A percentile compares a stretch with the other conserved stretches of the same genome.
phyloP scores from a whole-genome alignment of 2,113 vertebrate species.

The Ursus arctos region DNA sequence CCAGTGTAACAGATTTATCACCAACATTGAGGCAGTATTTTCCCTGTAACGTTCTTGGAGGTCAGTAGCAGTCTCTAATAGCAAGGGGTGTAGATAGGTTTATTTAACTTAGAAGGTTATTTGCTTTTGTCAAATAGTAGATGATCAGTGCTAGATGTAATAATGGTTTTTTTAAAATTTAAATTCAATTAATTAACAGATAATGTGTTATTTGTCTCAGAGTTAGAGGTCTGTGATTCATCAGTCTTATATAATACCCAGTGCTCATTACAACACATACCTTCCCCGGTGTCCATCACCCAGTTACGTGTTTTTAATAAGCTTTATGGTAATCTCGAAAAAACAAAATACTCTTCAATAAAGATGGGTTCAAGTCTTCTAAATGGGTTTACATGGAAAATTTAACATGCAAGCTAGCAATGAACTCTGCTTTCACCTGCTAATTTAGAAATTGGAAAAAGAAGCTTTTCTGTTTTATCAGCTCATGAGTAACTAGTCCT shows the following conservation, averaged over 20 bases:
- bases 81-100: conserved; percentile 8
- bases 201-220: background rate
- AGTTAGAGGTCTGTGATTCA: background rate
- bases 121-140: conserved; percentile 49
- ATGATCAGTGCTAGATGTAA: background rate
- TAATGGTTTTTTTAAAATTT: background rate
- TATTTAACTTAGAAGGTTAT: background rate
- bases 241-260: background rate
- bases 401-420: background rate
- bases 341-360: background rate
- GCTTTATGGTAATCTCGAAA: conserved; percentile 17
- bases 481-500: background rate
- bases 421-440: background rate
- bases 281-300: background rate
- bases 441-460: conserved; percentile 35
- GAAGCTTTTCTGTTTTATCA: conserved; percentile 13
- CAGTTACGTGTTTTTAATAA: conserved; percentile 16
- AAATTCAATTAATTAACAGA: background rate
- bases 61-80: background rate
- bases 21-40: background rate
- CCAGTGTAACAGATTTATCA: background rate
- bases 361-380: background rate
- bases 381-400: background rate
- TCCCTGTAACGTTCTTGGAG: conserved; percentile 7
- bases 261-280: background rate